A percentile compares a stretch with the other conserved stretches of the same genome.
These are phyloP conservation scores for Heliopora coerulea DNA, from an alignment of 92 coral and sea anemone genomes.

Conservation along the genomic window DNA sequence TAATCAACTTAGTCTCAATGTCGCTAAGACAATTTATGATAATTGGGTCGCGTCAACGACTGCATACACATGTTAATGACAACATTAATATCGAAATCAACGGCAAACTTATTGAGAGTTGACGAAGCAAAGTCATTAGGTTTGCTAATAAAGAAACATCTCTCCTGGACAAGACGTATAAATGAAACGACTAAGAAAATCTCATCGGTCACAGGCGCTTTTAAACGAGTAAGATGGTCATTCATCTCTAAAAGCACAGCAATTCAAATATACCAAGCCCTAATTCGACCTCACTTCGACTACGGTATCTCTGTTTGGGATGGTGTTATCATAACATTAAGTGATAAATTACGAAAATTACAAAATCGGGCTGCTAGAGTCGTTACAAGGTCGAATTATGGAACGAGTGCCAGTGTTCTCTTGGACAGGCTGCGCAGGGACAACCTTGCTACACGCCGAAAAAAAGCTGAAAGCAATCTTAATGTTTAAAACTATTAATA, in stretches of 20 bases:
- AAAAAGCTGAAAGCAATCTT: no score
- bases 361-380: conserved; percentile 30
- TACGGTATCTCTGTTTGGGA: conserved; percentile 18
- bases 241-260: no score
- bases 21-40: conserved; percentile 29
- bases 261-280: no score
- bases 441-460: no score
- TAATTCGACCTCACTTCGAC: neutral
- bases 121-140: conserved; percentile 13
- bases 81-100: conserved; percentile 7
- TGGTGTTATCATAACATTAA: neutral
- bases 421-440: neutral
- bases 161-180: conserved; percentile 3
- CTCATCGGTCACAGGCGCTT: no score
- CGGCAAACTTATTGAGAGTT: neutral
- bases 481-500: no score
- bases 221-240: no score
- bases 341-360: conserved; percentile 20
- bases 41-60: conserved; percentile 22
- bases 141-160: neutral
- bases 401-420: neutral
- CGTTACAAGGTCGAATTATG: neutral
- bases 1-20: conserved; percentile 17
- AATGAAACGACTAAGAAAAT: no score
- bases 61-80: neutral